Percentiles rank a stretch among this genome's conserved stretches.
Conservation (phyloP, 2,888 invertebrate species). For the Ptychoptera albimana region DNA sequence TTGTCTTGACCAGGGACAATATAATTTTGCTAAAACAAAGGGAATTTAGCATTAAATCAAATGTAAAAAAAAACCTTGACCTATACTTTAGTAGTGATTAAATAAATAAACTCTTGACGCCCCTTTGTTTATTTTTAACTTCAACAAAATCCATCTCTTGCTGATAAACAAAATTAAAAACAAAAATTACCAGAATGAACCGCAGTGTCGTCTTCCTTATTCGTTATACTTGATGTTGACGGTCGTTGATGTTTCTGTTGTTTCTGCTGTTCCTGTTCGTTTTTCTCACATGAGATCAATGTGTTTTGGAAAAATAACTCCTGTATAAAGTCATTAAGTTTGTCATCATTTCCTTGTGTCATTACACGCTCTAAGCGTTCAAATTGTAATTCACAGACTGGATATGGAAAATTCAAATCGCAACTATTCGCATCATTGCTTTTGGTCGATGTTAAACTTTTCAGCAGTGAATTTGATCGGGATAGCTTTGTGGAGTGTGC, state of each 20-base stretch:
- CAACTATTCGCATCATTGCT: too few species aligned
- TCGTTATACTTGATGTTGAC: too few species aligned
- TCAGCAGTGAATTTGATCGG: conserved; percentile 45
- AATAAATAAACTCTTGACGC: too few species aligned
- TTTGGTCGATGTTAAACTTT: conserved; percentile 34
- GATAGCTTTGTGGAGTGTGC: conserved; percentile 58
- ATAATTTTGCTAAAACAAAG: neutral
- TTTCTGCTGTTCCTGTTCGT: conserved; percentile 22
- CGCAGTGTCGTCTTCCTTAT: conserved; percentile 41
- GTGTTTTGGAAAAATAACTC: conserved; percentile 9
- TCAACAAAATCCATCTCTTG: too few species aligned
- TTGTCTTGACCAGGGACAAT: neutral
- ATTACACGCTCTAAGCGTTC: conserved; percentile 20
- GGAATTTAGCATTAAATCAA: neutral
- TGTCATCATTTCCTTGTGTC: conserved; percentile 11
- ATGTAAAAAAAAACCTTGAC: neutral
- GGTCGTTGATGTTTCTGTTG: conserved; percentile 17
- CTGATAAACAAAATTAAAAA: too few species aligned
- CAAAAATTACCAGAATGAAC: conserved; percentile 50
- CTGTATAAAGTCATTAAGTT: conserved; percentile 19
- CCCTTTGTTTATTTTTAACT: too few species aligned
- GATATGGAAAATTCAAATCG: too few species aligned
- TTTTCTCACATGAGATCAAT: neutral
- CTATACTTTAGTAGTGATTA: too few species aligned
- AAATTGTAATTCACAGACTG: conserved; percentile 28